These are phyloP conservation scores for Lophotis ruficrista DNA, from an alignment of 2,113 vertebrate species.

Conservation along the genomic window DNA sequence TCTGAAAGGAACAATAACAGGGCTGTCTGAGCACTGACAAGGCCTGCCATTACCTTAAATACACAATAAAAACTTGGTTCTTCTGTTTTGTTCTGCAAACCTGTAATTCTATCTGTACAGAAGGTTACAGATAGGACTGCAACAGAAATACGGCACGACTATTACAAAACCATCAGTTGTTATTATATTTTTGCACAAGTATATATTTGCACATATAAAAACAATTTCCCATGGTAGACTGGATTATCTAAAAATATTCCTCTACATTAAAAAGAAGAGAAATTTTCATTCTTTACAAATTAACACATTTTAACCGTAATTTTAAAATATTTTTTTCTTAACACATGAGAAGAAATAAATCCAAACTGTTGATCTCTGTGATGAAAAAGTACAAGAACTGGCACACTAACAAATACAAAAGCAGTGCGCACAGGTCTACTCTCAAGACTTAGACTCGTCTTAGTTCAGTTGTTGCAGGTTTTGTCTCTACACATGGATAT, in stretches of 20 bases:
- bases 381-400: background rate
- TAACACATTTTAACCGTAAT: background rate
- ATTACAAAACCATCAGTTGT: background rate
- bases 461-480: background rate
- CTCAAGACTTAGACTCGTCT: background rate
- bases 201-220: background rate
- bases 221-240: background rate
- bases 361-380: background rate
- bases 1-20: constrained; percentile 75
- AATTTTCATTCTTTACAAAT: background rate
- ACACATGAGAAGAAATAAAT: background rate
- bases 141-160: background rate
- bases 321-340: background rate
- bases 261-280: background rate
- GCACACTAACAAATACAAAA: background rate
- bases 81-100: background rate
- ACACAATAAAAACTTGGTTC: background rate
- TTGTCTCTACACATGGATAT: background rate
- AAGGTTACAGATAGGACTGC: background rate
- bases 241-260: background rate
- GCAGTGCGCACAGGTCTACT: background rate
- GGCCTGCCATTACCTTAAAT: background rate
- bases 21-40: background rate
- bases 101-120: background rate
- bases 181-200: background rate